These are phyloP conservation scores for Clarias macrocephalus DNA, from an alignment of 2,113 vertebrate genomes.

Conservation along the genomic window DNA sequence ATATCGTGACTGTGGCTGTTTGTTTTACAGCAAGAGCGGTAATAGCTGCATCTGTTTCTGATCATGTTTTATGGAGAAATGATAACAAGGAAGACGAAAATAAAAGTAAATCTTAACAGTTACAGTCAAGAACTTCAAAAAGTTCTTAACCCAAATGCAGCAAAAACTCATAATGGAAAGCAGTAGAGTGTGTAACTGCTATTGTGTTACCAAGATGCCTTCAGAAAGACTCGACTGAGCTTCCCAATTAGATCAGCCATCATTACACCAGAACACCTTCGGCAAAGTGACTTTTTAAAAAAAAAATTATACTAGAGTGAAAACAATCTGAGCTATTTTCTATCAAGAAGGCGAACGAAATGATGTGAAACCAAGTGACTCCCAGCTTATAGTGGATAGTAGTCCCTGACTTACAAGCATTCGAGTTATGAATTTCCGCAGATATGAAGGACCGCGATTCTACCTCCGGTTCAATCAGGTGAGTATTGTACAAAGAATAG, in stretches of 20 bases:
- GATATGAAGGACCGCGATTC: too few relatives aligned
- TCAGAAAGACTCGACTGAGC: background rate
- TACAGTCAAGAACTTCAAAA: background rate
- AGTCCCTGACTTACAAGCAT: too few relatives aligned
- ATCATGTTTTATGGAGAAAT: background rate
- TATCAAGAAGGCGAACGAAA: background rate
- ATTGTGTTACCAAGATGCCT: background rate
- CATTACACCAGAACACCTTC: background rate
- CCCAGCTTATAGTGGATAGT: too few relatives aligned
- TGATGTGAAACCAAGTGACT: background rate
- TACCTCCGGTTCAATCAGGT: too few relatives aligned
- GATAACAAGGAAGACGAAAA: background rate
- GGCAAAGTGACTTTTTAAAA: background rate
- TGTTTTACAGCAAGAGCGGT: background rate
- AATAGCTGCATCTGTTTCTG: background rate
- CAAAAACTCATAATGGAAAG: background rate
- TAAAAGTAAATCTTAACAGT: background rate
- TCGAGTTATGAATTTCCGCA: too few relatives aligned
- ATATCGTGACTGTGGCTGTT: constrained; percentile 17
- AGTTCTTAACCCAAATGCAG: background rate
- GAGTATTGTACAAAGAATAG: too few relatives aligned
- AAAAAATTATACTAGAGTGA: background rate
- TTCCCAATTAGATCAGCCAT: too few relatives aligned
- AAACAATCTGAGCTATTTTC: background rate
- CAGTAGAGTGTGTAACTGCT: background rate